These are phyloP conservation scores for Atopsyche davidsoni DNA, from an alignment of 1,140 invertebrate genomes.

Conservation along the genomic window DNA sequence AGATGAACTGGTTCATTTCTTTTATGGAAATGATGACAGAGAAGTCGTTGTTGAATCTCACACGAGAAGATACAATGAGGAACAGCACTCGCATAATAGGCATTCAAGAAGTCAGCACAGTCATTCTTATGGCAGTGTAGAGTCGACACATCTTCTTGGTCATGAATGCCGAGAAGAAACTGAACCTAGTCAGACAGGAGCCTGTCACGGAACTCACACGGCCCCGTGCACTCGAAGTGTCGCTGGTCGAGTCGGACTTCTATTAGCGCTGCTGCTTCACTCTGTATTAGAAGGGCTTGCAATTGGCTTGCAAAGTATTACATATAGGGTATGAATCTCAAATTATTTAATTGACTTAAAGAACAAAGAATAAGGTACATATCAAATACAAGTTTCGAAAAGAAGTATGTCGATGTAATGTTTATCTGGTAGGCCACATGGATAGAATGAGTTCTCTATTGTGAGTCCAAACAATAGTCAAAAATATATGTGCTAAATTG, in stretches of 20 bases:
- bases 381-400: no score
- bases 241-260: conserved; percentile 53
- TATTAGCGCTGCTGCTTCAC: conserved; percentile 70
- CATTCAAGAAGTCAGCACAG: conserved; percentile 6
- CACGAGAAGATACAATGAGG: background rate
- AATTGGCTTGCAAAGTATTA: conserved; percentile 65
- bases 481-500: no score
- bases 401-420: no score
- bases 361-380: background rate
- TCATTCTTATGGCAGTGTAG: conserved; percentile 14
- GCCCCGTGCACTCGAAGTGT: conserved; percentile 53
- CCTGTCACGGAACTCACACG: conserved; percentile 56
- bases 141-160: conserved; percentile 3
- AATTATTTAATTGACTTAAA: conserved; percentile 2
- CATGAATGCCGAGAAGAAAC: background rate
- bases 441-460: no score
- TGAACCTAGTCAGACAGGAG: background rate
- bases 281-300: conserved; percentile 76
- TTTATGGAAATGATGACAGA: conserved; percentile 42
- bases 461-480: no score
- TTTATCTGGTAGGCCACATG: no score
- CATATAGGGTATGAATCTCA: conserved; percentile 50
- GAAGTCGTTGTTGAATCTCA: background rate
- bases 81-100: background rate
- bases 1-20: conserved; percentile 67